Evolutionary conservation across 1,140 invertebrate species (phyloP).

Genomic region (Patella vulgata): DNA sequence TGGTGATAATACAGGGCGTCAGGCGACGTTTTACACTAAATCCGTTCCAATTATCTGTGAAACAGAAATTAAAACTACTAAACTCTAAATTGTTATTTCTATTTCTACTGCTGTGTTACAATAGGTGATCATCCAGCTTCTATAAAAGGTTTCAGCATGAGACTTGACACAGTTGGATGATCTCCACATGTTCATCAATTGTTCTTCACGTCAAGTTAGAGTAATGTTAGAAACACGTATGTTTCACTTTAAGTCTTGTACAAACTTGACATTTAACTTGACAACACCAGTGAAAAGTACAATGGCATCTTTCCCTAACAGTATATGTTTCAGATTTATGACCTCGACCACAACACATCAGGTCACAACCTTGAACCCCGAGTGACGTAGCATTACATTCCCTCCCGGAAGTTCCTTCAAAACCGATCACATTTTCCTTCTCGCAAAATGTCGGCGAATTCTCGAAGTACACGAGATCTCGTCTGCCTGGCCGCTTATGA

Average conservation of each 20-base stretch:
- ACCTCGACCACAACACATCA: conserved; percentile 89
- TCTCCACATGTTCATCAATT: no score
- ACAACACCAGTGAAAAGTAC: conserved; percentile 93
- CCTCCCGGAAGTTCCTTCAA: conserved; percentile 78
- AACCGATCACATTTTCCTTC: conserved; percentile 81
- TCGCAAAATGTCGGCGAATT: conserved; percentile 89
- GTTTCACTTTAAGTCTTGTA: conserved; percentile 36
- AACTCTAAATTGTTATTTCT: no score
- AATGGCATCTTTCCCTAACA: conserved; percentile 81
- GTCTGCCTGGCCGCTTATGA: conserved; percentile 53
- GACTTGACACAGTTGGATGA: no score
- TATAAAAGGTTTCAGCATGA: no score
- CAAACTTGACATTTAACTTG: conserved; percentile 80
- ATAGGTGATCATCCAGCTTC: no score
- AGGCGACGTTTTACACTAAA: no score
- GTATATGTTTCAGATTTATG: conserved; percentile 82
- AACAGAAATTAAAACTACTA: no score
- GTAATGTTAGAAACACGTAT: conserved; percentile 51
- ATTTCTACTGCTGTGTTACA: no score
- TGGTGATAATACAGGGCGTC: no score
- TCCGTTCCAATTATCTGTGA: no score
- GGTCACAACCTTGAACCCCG: conserved; percentile 84
- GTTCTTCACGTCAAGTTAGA: no score
- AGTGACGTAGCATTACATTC: conserved; percentile 69
- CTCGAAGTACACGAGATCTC: conserved; percentile 89